Conservation (phyloP, 64 coral and sea anemone genomes). For the Trachythela sp. region DNA sequence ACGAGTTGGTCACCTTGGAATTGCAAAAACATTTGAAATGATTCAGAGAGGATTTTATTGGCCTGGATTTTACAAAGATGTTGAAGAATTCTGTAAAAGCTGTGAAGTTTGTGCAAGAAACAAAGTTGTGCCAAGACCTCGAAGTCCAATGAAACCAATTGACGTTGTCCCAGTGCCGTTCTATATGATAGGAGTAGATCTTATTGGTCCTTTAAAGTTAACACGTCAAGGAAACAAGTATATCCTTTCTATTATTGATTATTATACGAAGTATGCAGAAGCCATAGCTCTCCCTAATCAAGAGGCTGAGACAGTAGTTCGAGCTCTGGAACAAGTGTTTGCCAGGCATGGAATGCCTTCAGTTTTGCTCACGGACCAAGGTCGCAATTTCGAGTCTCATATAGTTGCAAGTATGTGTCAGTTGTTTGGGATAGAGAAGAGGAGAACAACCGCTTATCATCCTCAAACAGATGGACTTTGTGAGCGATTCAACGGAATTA, state of each 20-base stretch:
- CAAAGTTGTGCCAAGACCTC: background rate
- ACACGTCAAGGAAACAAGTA: conserved; percentile 28
- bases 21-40: background rate
- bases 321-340: background rate
- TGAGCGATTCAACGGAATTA: background rate
- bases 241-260: conserved; percentile 21
- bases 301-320: background rate
- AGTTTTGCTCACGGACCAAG: background rate
- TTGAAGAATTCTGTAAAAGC: background rate
- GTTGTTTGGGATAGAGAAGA: background rate
- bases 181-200: background rate
- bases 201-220: conserved; percentile 16
- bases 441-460: background rate
- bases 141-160: background rate
- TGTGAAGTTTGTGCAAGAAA: background rate
- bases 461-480: background rate
- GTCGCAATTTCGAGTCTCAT: background rate
- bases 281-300: conserved; percentile 22
- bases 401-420: background rate
- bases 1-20: background rate
- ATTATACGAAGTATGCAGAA: conserved; percentile 22
- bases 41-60: background rate
- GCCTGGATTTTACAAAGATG: background rate
- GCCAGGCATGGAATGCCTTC: too few relatives aligned
- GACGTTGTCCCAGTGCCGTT: background rate